Evolutionary conservation across 23 tunicate species (phyloP), one percentile per base, ranked within the genome.

Genomic region (Diplosoma virens): DNA sequence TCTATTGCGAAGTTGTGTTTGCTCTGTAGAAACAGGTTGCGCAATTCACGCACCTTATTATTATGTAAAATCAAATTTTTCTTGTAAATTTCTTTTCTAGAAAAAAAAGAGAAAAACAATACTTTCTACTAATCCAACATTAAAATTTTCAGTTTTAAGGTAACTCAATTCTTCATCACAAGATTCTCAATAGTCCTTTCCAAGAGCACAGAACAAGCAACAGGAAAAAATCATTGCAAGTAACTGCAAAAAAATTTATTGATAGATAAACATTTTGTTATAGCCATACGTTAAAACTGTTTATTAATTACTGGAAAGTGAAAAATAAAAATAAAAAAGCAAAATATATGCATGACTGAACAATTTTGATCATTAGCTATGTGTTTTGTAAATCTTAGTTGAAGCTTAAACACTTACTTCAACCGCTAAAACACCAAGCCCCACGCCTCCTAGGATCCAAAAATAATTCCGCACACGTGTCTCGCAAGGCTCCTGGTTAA

Each of bases 211-310:
- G 84, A 82, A 89, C 36, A 89, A 60, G 35, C 96, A 89, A 71
- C 96, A 89, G 2, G 96, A 53, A 56, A 89, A 89, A 53, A 89
- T 82, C 81, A 89, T 79, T 6, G 96, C 96, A 46, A 89, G 72
- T 1, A 89, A 41, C 96, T 89, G 84, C 18, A 79, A 86, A 6
- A 46, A 20, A 79, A 60, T 23, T 41, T 14, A 41, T 41, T n/a
- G n/a, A n/a, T n/a, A n/a, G n/a, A n/a, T n/a, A n/a, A n/a, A n/a
- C n/a, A n/a, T n/a, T n/a, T n/a, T n/a, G n/a, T n/a, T n/a, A n/a
- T n/a, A n/a, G n/a, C n/a, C n/a, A n/a, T n/a, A n/a, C n/a, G n/a
- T n/a, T n/a, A n/a, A n/a, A n/a, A n/a, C 20, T n/a, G 65, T 58
- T 18, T 58, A 23, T 6, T 58, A 20, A 58, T 23, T n/a, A 58